Evolutionary conservation across 2,113 vertebrate genomes (phyloP).

Genomic region (Protobothrops mucrosquamatus): DNA sequence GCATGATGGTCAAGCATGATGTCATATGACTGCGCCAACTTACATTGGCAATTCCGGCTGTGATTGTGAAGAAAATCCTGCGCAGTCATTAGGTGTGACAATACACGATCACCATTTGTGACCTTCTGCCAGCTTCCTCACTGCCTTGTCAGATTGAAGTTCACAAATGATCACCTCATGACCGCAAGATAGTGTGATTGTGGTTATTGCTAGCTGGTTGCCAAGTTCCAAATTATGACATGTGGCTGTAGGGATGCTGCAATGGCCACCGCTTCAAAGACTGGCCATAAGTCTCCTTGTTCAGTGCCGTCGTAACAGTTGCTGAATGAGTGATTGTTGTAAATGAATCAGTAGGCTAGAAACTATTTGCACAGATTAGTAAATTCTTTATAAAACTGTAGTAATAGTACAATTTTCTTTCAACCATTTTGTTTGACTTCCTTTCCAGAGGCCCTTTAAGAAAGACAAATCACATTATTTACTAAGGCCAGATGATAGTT

Average conservation of each 20-base stretch:
- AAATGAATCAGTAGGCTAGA: not conserved
- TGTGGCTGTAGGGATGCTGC: not conserved
- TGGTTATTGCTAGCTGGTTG: not conserved
- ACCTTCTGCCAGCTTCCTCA: not conserved
- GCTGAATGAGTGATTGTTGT: not conserved
- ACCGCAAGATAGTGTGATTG: not conserved
- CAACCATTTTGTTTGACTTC: not conserved
- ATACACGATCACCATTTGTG: not conserved
- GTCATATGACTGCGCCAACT: not conserved
- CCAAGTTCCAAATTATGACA: not conserved
- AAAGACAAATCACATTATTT: not conserved
- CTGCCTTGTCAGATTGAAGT: not conserved
- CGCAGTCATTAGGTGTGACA: not conserved
- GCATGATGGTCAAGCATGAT: not conserved
- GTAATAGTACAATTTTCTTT: not conserved
- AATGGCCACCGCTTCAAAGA: not conserved
- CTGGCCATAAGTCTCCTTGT: not conserved
- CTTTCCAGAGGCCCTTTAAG: too few species aligned
- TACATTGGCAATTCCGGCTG: not conserved
- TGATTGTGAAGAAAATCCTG: not conserved
- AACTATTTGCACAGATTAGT: not conserved
- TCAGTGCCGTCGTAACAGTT: not conserved
- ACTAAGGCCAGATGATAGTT: not conserved
- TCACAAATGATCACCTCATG: not conserved
- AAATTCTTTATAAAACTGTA: not conserved